Conservation (phyloP, 2,113 vertebrate genomes). For the Hypomesus transpacificus region DNA sequence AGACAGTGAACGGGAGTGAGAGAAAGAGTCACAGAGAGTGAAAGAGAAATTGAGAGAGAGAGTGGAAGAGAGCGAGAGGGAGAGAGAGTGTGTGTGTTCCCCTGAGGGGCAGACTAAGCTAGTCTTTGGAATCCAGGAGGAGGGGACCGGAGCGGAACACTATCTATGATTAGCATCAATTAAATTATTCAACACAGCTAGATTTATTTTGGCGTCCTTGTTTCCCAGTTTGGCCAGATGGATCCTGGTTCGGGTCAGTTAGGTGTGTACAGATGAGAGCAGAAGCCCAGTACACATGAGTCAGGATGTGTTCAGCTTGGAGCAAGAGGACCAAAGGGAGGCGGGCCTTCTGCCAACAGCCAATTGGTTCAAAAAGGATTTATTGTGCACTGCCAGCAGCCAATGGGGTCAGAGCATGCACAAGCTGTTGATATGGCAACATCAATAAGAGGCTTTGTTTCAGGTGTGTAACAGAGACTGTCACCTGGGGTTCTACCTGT, state of each 20-base stretch:
- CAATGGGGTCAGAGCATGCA: constrained; percentile 24
- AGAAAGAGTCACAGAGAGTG: not conserved
- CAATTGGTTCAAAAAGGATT: not conserved
- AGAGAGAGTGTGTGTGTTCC: constrained; percentile 32
- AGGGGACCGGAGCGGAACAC: constrained; percentile 26
- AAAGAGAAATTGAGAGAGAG: not conserved
- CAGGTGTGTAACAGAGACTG: not conserved
- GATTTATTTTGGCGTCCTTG: constrained; percentile 58
- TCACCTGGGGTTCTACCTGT: not conserved
- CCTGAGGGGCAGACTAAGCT: constrained; percentile 50
- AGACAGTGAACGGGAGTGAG: not conserved
- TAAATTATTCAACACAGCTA: constrained; percentile 63
- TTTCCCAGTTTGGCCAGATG: constrained; percentile 52
- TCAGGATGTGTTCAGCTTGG: too few species aligned
- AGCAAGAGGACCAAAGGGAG: not conserved
- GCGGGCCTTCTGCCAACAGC: not conserved
- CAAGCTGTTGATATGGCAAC: constrained; percentile 28
- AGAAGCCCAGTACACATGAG: constrained; percentile 15
- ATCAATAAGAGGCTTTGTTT: constrained; percentile 30
- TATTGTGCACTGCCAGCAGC: not conserved
- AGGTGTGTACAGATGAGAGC: constrained; percentile 25
- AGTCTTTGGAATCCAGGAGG: constrained; percentile 52
- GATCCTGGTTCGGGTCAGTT: constrained; percentile 23
- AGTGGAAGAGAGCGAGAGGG: constrained; percentile 3
- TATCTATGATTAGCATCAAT: constrained; percentile 70